Evolutionary conservation across 2,113 vertebrate genomes (phyloP), one percentile per base, ranked within the genome.

Genomic region (Baryphthengus martii): DNA sequence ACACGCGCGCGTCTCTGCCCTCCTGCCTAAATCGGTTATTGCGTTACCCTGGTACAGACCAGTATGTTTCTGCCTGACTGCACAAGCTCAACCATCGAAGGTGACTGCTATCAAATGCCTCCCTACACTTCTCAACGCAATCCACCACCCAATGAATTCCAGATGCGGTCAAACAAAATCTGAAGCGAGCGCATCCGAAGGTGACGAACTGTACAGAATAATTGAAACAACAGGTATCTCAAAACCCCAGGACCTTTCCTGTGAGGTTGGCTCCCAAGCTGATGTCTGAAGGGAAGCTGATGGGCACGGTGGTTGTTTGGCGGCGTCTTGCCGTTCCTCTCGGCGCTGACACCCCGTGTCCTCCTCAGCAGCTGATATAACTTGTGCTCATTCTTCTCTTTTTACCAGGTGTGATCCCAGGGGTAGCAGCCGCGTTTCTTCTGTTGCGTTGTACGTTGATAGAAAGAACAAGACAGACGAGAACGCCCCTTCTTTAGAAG

Each of bases 371-470:
- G 13, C 28, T 29, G 72, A 20, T 10, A 15, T 0, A 24, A 10
- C 20, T 40, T 14, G 62, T 13, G 15, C 39, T 77, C 14, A 2
- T 72, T 40, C 78, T 63, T 44, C 71, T 33, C 11, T 45, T 33
- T 40, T 25, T 42, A 49, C 56, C n/a, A 78, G 63, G 78, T 55
- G 49, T 33, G 39, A 21, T 89, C 86, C 68, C 80, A 52, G 10
- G 2, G 23, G 47, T 37, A 88, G 33, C 56, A 14, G 75, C 47
- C 8, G 0, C 1, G 5, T 13, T 49, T 73, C 90, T 68, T 79
- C 83, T 87, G 88, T 73, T 94, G 74, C 80, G 26, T 90, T 94
- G 84, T 90, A 95, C 10, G 21, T 80, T 78, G 35, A 15, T 33
- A 25, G 77, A 88, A 95, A 94, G 50, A 92, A 92, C 49, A 13